These are phyloP conservation scores for Unio delphinus DNA, from an alignment of 2,888 invertebrate species.

Conservation along the genomic window DNA sequence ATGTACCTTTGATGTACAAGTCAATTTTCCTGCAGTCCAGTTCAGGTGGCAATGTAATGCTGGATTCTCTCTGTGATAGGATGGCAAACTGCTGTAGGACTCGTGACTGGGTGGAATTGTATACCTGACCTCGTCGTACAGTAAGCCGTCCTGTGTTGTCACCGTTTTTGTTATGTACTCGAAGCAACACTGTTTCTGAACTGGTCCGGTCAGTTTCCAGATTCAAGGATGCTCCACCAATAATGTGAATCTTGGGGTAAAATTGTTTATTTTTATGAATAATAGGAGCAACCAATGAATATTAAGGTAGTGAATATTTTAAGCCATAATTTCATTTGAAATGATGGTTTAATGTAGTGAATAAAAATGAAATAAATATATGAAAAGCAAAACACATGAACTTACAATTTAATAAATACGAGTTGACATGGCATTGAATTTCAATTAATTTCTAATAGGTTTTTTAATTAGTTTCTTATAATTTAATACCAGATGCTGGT, in stretches of 20 bases:
- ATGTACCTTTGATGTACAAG: constrained; percentile 47
- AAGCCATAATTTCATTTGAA: no score
- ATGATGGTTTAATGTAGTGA: no score
- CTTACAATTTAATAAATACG: no score
- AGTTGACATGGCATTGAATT: no score
- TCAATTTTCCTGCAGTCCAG: constrained; percentile 52
- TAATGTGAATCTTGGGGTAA: constrained; percentile 39
- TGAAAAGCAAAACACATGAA: no score
- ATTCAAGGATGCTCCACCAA: constrained; percentile 48
- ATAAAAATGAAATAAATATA: no score
- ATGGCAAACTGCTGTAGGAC: constrained; percentile 43
- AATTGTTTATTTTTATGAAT: background rate
- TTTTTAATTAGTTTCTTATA: no score
- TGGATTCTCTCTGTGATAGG: constrained; percentile 40
- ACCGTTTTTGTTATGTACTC: constrained; percentile 31
- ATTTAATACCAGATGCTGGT: no score
- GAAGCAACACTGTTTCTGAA: constrained; percentile 16
- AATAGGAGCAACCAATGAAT: background rate
- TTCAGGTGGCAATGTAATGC: constrained; percentile 36
- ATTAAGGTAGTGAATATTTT: no score
- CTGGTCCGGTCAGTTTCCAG: constrained; percentile 23
- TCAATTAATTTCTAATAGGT: no score
- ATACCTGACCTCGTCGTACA: constrained; percentile 31
- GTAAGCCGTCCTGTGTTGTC: constrained; percentile 48
- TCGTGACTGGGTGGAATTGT: constrained; percentile 26